Evolutionary conservation across 2,888 invertebrate genomes (phyloP), one percentile per base, ranked within the genome.

Genomic region (Lottia gigantea): DNA sequence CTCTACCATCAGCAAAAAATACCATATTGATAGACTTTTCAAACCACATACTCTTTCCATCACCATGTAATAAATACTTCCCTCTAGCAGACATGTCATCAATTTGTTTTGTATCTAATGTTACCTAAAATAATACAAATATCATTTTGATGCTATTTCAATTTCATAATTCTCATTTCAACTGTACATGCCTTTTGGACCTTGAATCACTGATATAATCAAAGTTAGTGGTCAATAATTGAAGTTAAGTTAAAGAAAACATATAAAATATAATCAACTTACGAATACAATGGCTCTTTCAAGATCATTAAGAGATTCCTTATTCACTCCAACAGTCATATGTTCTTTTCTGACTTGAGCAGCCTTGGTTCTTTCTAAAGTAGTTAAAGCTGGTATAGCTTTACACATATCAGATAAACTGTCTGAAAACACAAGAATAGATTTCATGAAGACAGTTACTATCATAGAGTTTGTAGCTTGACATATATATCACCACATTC

Each of bases 11-110:
- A 55, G 84, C 82, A 80, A 89, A 89, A 68, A 88, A 82, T 11
- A 89, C 73, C 23, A 90, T 62, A 73, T 86, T 89, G 66, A 89
- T 78, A 70, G 87, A 87, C 78, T 90, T 90, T 80, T 90, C 90
- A 81, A 89, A 90, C 90, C 90, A 90, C 40, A 89, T 74, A 3
- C 85, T 83, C 64, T 84, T 83, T 0, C 90, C 89, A 78, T 89
- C 88, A 1, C 88, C 89, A 78, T 89, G 89, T 3, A 90, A 79
- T 14, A 90, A 79, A 64, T 82, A 85, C 62, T 88, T 87, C 4
- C 87, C 90, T 63, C 87, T 84, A 6, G 83, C 82, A 23, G 85
- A 85, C 62, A 88, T 83, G 55, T 82, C 83, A 23, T 81, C 74
- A 16, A 83, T 85, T 16, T 78, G 71, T 46, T 80, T 71, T 23